Conservation (phyloP, 2,888 invertebrate species). For the Glyphotaelius pellucidus region DNA sequence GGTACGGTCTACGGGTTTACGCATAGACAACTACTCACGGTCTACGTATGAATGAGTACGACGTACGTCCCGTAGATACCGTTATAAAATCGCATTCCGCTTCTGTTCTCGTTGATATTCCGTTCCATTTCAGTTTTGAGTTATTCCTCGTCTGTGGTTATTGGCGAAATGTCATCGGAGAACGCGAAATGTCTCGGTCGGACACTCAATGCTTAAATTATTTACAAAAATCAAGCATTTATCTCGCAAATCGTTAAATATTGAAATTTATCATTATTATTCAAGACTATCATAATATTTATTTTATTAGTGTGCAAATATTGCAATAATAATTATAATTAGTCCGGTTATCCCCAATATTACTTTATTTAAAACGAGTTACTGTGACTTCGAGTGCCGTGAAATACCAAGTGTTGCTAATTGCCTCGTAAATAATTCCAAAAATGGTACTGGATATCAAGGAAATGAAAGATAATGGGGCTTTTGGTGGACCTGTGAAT, state of each 20-base stretch:
- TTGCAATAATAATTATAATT: background rate
- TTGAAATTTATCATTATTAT: background rate
- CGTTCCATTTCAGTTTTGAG: background rate
- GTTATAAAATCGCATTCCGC: background rate
- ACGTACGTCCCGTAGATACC: background rate
- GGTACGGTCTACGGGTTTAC: no score
- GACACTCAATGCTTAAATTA: background rate
- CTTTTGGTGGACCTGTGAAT: conserved; percentile 28
- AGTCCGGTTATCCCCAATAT: background rate
- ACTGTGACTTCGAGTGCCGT: background rate
- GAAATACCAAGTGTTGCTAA: background rate
- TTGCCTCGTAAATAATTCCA: background rate
- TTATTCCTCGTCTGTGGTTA: background rate
- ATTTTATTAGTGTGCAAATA: background rate
- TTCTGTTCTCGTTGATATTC: background rate
- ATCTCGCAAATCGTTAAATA: background rate
- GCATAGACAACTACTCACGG: no score
- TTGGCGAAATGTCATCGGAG: background rate
- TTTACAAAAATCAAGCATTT: background rate
- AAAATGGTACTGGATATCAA: conserved; percentile 52
- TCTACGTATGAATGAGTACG: background rate
- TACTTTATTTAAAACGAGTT: background rate
- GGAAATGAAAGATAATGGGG: conserved; percentile 48
- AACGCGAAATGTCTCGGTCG: background rate
- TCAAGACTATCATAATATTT: background rate